phyloP scores from a whole-genome alignment of 1,140 invertebrate species.

The Drosophila miranda region DNA sequence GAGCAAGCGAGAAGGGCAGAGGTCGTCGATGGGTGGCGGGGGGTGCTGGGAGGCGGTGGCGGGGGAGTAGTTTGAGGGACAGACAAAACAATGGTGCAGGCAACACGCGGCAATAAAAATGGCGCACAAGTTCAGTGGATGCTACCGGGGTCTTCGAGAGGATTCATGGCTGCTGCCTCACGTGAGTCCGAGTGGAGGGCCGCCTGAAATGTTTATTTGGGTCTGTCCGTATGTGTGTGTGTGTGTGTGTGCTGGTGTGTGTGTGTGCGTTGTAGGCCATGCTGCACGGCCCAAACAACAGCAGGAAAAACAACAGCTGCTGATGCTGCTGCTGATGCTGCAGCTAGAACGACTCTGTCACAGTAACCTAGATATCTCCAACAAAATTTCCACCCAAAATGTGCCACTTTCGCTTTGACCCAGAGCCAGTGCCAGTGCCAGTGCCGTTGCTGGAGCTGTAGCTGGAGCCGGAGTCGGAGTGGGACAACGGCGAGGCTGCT shows the following conservation, averaged over 20 bases:
- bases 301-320: constrained; percentile 42
- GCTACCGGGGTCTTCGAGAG: constrained; percentile 46
- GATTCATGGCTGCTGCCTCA: constrained; percentile 15
- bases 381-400: constrained; percentile 74
- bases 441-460: too few species aligned
- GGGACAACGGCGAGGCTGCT: constrained; percentile 35
- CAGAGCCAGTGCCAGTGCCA: constrained; percentile 40
- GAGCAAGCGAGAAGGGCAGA: constrained; percentile 6
- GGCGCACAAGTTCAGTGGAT: constrained; percentile 72
- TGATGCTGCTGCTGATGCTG: constrained; percentile 31
- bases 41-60: too few species aligned
- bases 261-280: constrained; percentile 67
- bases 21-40: not conserved
- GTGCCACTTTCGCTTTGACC: constrained; percentile 80
- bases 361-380: constrained; percentile 78
- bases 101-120: constrained; percentile 72
- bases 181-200: constrained; percentile 65
- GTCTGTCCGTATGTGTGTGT: constrained; percentile 51
- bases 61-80: not conserved
- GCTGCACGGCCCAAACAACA: constrained; percentile 54
- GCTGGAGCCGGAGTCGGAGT: constrained; percentile 36
- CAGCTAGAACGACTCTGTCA: constrained; percentile 67
- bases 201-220: constrained; percentile 74
- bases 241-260: constrained; percentile 25
- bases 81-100: constrained; percentile 63